Evolutionary conservation across 2,797 vertebrate genomes (phyloP).

Genomic region (Enteromius unitaeniatus): DNA sequence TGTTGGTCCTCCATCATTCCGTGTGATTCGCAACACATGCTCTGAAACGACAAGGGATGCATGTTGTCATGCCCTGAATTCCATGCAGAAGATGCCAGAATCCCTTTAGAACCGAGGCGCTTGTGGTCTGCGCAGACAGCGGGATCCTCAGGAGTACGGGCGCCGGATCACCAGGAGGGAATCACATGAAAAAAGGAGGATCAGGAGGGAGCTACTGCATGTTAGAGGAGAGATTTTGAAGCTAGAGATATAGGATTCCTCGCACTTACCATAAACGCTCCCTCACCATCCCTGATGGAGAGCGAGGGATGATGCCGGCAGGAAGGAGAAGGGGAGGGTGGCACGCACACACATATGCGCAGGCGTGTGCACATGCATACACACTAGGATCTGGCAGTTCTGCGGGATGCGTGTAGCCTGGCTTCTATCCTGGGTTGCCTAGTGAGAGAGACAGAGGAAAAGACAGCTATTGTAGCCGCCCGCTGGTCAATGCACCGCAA

Average conservation of each 20-base stretch:
- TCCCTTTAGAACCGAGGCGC: slow-evolving; percentile 23
- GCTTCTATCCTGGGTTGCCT: slow-evolving; percentile 30
- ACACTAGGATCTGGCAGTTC: slow-evolving; percentile 42
- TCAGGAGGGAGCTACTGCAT: slow-evolving; percentile 17
- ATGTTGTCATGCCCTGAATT: slow-evolving; percentile 57
- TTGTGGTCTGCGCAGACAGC: neutral
- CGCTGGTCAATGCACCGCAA: slow-evolving; percentile 60
- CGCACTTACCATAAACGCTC: slow-evolving; percentile 75
- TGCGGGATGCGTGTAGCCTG: slow-evolving; percentile 33
- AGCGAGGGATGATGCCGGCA: slow-evolving; percentile 56
- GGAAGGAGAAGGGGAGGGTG: slow-evolving; percentile 63
- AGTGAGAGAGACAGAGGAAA: neutral
- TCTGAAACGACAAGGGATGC: slow-evolving; percentile 61
- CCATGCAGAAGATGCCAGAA: slow-evolving; percentile 50
- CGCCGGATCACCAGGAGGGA: slow-evolving; percentile 41
- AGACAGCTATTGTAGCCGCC: slow-evolving; percentile 64
- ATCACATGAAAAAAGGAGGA: slow-evolving; percentile 4
- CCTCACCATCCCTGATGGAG: slow-evolving; percentile 59
- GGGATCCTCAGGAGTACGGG: slow-evolving; percentile 27
- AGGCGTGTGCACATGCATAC: slow-evolving; percentile 44
- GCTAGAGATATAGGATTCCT: slow-evolving; percentile 31
- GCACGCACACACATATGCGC: slow-evolving; percentile 50
- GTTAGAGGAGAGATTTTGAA: slow-evolving; percentile 37
- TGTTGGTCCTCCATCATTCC: slow-evolving; percentile 59
- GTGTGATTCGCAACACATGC: slow-evolving; percentile 64